phyloP scores from a whole-genome alignment of 2,888 invertebrate species.

The Caenorhabditis becei region DNA sequence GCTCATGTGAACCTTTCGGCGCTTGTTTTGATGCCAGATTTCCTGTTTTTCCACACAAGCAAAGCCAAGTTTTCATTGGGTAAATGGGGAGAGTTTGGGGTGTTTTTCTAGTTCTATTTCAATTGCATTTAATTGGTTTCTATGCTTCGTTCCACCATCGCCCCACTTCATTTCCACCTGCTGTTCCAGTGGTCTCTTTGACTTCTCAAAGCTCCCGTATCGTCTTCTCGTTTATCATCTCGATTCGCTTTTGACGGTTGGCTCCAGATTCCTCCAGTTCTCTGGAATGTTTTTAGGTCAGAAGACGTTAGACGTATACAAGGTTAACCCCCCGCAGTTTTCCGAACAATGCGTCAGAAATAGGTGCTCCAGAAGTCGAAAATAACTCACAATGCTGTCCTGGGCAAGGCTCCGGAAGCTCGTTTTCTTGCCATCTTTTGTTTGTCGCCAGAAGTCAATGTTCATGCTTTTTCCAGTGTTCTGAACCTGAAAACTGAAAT shows the following conservation, averaged over 20 bases:
- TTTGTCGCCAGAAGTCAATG: background rate
- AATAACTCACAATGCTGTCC: slow-evolving; percentile 52
- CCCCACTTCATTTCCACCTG: slow-evolving; percentile 33
- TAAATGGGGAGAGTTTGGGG: slow-evolving; percentile 37
- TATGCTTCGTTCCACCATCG: background rate
- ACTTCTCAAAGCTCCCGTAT: slow-evolving; percentile 29
- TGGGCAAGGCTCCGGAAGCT: slow-evolving; percentile 25
- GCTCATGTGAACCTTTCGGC: slow-evolving; percentile 12
- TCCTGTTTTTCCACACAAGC: slow-evolving; percentile 9
- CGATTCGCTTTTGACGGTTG: slow-evolving; percentile 16
- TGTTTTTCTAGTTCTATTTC: slow-evolving; percentile 1
- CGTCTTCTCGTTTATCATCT: slow-evolving; percentile 50
- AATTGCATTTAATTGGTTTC: slow-evolving; percentile 13
- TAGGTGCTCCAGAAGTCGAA: background rate
- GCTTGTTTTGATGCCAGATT: slow-evolving; percentile 34
- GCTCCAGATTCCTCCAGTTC: slow-evolving; percentile 44
- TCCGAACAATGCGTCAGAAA: background rate
- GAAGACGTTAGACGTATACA: background rate
- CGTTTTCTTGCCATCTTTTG: slow-evolving; percentile 1
- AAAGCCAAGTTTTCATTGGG: slow-evolving; percentile 33
- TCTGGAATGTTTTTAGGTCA: slow-evolving; percentile 38
- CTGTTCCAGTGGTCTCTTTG: slow-evolving; percentile 34
- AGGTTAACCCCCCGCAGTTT: no score
- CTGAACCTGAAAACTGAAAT: slow-evolving; percentile 2
- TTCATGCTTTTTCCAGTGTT: background rate